phyloP scores from a whole-genome alignment of 37 sponge, comb jelly and placozoan genomes.

The Tethya wilhelma region DNA sequence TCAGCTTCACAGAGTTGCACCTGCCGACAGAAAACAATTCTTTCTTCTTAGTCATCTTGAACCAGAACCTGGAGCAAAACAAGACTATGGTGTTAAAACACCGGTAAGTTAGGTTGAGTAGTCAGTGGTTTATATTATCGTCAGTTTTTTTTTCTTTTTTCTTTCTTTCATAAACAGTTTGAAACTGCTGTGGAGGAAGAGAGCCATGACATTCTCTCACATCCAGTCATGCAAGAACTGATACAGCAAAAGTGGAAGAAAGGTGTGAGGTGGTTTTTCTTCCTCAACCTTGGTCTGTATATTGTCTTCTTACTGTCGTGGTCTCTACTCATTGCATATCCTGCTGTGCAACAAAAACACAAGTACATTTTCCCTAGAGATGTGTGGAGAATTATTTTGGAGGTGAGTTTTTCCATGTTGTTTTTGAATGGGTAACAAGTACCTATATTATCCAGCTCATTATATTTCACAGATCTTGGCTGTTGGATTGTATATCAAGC shows the following conservation, averaged over 20 bases:
- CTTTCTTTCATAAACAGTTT: slow-evolving; percentile 16
- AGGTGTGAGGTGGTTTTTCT: slow-evolving; percentile 16
- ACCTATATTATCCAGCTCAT: neutral
- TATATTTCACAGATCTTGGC: slow-evolving; percentile 9
- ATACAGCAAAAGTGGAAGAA: slow-evolving; percentile 62
- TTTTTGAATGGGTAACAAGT: neutral
- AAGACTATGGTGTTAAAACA: slow-evolving; percentile 7
- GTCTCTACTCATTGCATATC: slow-evolving; percentile 28
- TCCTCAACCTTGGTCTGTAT: slow-evolving; percentile 10
- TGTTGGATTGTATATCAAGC: slow-evolving; percentile 4
- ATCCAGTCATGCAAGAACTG: slow-evolving; percentile 63
- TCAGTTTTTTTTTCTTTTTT: neutral
- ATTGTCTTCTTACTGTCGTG: slow-evolving; percentile 47
- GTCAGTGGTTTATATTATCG: neutral
- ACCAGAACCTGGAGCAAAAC: slow-evolving; percentile 7
- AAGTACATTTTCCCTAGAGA: slow-evolving; percentile 22
- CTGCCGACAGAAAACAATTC: slow-evolving; percentile 28
- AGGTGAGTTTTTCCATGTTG: neutral
- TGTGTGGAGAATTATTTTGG: slow-evolving; percentile 38
- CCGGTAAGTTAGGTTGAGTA: slow-evolving; percentile 12
- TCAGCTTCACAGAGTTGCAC: slow-evolving; percentile 35
- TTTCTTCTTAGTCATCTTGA: slow-evolving; percentile 16
- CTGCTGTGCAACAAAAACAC: slow-evolving; percentile 30
- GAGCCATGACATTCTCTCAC: slow-evolving; percentile 35
- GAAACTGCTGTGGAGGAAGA: slow-evolving; percentile 33